These are phyloP conservation scores for Rhinoderma darwinii DNA, from an alignment of 2,113 vertebrate species.

Conservation along the genomic window DNA sequence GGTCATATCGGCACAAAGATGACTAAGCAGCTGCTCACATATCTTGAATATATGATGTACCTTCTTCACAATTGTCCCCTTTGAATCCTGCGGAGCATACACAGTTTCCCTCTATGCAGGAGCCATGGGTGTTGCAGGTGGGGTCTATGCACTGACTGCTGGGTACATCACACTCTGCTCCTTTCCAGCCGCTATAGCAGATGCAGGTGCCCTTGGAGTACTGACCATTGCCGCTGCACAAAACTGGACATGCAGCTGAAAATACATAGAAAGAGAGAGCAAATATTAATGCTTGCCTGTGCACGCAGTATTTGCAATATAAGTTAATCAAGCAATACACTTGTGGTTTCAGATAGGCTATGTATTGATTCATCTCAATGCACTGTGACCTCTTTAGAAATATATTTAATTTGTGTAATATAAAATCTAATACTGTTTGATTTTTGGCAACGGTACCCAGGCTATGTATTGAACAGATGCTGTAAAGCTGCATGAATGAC, in stretches of 20 bases:
- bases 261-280: slow-evolving; percentile 61
- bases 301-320: slow-evolving; percentile 23
- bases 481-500: slow-evolving; percentile 23
- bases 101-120: slow-evolving; percentile 93
- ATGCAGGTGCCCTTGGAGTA: slow-evolving; percentile 96
- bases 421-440: slow-evolving; percentile 40
- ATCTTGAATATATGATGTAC: slow-evolving; percentile 70
- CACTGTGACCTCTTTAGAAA: slow-evolving; percentile 44
- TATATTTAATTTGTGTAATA: slow-evolving; percentile 47
- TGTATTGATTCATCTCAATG: slow-evolving; percentile 44
- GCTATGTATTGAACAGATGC: slow-evolving; percentile 31
- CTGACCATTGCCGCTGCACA: slow-evolving; percentile 97
- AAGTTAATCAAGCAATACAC: slow-evolving; percentile 46
- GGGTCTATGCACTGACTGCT: slow-evolving; percentile 94
- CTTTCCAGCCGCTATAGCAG: slow-evolving; percentile 99
- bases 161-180: slow-evolving; percentile 92
- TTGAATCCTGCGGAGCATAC: slow-evolving; percentile 93
- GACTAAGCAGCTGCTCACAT: not conserved
- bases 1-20: not conserved
- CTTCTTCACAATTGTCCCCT: slow-evolving; percentile 92
- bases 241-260: slow-evolving; percentile 89
- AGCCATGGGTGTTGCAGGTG: slow-evolving; percentile 90
- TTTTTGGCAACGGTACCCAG: slow-evolving; percentile 18
- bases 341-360: slow-evolving; percentile 35
- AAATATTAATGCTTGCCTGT: slow-evolving; percentile 26